Evolutionary conservation across 2,113 vertebrate genomes (phyloP).

Genomic region (Rhinoderma darwinii): DNA sequence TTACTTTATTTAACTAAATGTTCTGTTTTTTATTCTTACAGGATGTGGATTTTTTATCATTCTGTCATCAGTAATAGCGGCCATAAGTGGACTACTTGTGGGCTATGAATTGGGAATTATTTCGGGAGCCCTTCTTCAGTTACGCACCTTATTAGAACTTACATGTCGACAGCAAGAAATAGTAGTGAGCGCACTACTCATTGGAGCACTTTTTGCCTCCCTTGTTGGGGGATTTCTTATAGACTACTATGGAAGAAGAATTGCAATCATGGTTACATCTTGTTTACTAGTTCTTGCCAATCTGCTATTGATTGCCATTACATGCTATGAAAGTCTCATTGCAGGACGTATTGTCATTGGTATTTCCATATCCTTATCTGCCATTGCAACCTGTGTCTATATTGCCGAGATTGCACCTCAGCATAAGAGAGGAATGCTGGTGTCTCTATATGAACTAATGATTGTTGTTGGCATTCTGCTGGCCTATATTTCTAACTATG

Average conservation of each 20-base stretch:
- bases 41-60: conserved; percentile 83
- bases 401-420: conserved; percentile 91
- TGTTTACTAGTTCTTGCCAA: conserved; percentile 82
- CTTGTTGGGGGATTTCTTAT: conserved; percentile 85
- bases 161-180: conserved; percentile 90
- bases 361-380: conserved; percentile 88
- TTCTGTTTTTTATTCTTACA: conserved; percentile 65
- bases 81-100: conserved; percentile 90
- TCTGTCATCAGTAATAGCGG: conserved; percentile 81
- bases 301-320: conserved; percentile 73
- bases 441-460: conserved; percentile 93
- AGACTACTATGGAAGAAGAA: conserved; percentile 87
- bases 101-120: conserved; percentile 93
- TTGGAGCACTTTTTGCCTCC: conserved; percentile 88
- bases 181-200: conserved; percentile 86
- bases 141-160: conserved; percentile 79
- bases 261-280: conserved; percentile 84
- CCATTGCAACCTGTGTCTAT: conserved; percentile 89
- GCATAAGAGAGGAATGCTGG: conserved; percentile 86
- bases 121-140: conserved; percentile 91
- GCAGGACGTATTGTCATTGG: conserved; percentile 85
- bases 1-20: background rate
- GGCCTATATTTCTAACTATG: conserved; percentile 89
- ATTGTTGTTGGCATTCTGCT: conserved; percentile 88
- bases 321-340: conserved; percentile 78